Conservation (phyloP, 1,140 invertebrate genomes). For the Battus philenor region DNA sequence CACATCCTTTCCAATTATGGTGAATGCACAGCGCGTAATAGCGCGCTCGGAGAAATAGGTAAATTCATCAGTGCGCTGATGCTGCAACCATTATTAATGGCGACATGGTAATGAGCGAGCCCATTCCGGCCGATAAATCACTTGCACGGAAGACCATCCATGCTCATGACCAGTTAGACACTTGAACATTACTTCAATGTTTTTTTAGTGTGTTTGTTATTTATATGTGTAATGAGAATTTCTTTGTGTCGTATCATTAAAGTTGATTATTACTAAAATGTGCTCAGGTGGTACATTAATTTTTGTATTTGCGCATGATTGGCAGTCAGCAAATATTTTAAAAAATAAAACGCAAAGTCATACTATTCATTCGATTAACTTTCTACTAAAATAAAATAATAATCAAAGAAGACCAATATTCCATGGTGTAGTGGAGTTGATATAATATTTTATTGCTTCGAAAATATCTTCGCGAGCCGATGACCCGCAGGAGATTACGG, state of each 20-base stretch:
- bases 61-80: constrained; percentile 38
- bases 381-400: too few relatives aligned
- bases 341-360: too few relatives aligned
- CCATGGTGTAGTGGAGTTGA: constrained; percentile 35
- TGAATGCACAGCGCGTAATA: constrained; percentile 9
- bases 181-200: constrained; percentile 2
- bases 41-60: constrained; percentile 25
- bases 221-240: too few relatives aligned
- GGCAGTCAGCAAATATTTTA: constrained; percentile 16
- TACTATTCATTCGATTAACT: too few relatives aligned
- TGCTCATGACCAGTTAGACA: constrained; percentile 22
- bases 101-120: constrained; percentile 48
- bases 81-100: constrained; percentile 51
- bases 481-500: constrained; percentile 56
- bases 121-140: constrained; percentile 52
- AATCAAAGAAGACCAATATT: constrained; percentile 19
- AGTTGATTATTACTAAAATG: too few relatives aligned
- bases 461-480: constrained; percentile 53
- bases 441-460: constrained; percentile 47
- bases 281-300: too few relatives aligned
- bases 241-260: too few relatives aligned
- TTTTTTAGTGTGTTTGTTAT: background rate
- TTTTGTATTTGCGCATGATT: constrained; percentile 30
- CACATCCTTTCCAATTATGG: background rate
- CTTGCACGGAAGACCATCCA: constrained; percentile 29